Conservation (phyloP, 2,113 vertebrate genomes). For the Daphoenositta chrysoptera region DNA sequence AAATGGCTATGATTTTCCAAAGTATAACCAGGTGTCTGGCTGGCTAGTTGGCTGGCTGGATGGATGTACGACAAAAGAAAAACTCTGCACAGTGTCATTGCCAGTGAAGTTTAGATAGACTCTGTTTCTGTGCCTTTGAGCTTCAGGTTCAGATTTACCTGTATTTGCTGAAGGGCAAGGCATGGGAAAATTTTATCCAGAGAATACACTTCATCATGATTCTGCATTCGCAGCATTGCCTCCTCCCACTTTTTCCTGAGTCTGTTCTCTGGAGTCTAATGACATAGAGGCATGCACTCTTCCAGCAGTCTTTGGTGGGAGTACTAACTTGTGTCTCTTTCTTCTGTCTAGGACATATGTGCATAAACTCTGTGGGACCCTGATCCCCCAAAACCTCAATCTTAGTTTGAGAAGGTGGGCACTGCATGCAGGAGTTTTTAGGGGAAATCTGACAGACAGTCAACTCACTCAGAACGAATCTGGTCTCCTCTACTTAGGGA, state of each 20-base stretch:
- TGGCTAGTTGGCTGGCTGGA: neutral
- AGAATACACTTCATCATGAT: neutral
- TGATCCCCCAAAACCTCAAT: neutral
- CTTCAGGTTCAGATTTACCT: neutral
- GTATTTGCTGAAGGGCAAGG: neutral
- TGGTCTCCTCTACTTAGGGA: neutral
- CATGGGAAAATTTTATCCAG: fast-evolving
- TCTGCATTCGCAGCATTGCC: neutral
- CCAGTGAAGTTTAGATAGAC: neutral
- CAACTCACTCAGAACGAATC: neutral
- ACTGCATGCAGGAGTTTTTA: neutral
- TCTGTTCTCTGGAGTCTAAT: neutral
- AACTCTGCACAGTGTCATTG: neutral
- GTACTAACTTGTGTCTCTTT: neutral
- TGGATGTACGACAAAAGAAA: neutral
- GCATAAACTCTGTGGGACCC: neutral
- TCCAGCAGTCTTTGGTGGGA: neutral
- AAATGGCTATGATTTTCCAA: slow-evolving; percentile 41
- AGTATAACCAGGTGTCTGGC: slow-evolving; percentile 51
- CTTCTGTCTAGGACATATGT: neutral
- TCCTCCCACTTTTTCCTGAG: neutral
- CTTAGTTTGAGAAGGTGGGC: neutral
- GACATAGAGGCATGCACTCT: neutral
- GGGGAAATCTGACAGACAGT: neutral
- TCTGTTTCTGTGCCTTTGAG: neutral